Base-by-base conservation (phyloP, 2,797 vertebrate species). In the Spea hammondii region DNA sequence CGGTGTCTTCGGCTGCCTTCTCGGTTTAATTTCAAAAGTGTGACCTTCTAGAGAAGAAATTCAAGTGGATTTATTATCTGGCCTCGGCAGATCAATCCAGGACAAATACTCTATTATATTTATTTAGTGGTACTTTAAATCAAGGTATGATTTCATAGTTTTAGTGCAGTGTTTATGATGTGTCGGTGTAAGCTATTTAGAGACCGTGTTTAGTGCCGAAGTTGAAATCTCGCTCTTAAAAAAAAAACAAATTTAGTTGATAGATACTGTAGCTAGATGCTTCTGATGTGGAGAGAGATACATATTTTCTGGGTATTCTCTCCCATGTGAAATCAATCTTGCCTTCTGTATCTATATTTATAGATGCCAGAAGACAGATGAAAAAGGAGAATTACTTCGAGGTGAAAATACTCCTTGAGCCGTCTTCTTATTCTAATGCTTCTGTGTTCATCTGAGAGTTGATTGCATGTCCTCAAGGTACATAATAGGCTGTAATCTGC, bases 11-110 rank as follows among this genome's bases (percentile, higher is more conserved):
- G 64, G 77, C 47, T 74, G 77, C 71, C 65, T 55, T 72, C 71
- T 72, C 54, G 4, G 55, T 55, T 79, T 68, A 79, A 79, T 60
- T 64, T 79, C 77, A 73, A 69, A 79, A 62, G 77, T 54, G 65
- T 79, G 70, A 74, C 77, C 77, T 74, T 74, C 70, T 64, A 9
- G 17, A 50, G 71, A 69, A 53, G 55, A 48, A 60, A 14, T 50
- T 17, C 14, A 68, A 68, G 46, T 8, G 6, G 65, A 73, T 53
- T 79, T 17, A 67, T 68, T 64, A 17, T 13, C 45, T 17, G 7
- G 13, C 65, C 10, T n/a, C 70, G 8, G 17, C 64, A 46, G 54
- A 69, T 69, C 71, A 49, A 46, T 70, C 17, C 60, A 1, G 12
- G n/a, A 44, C 17, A 57, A 54, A 64, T 32, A 8, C 47, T 46